Base-by-base conservation (phyloP, 2,888 invertebrate genomes). In the Trachelus troglodyta region DNA sequence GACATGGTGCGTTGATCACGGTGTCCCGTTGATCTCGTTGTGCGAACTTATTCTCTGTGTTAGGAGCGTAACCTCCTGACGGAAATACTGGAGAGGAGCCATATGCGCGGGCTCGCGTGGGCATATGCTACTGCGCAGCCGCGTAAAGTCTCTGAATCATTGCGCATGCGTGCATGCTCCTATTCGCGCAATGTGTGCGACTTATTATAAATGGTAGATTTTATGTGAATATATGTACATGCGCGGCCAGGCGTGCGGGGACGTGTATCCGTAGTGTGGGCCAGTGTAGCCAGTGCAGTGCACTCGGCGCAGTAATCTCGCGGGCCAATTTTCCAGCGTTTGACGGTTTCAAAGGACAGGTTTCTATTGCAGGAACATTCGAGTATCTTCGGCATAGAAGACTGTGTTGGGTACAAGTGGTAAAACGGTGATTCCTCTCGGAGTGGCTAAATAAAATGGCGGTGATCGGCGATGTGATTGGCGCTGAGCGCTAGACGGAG, bases 401-500 rank as follows among this genome's bases (percentile, higher is more conserved):
- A 23, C 23, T 23, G 23, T 56, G 23, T 56, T 23, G 23, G 23
- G 23, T 56, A 56, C 56, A 56, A 56, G 77, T 80, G 82, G 82
- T 34, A 31, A 73, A 30, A 81, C 80, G 80, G 81, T 81, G 80
- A 82, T 81, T 76, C 75, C 78, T 81, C 77, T 73, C 79, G 77
- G 79, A 81, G 83, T 78, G 86, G 79, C 81, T 83, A 23, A 34
- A 69, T 69, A 91, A 91, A 90, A 91, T 91, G 90, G 91, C 91
- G 91, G 85, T 88, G 88, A 87, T 89, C 87, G 86, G 86, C 85
- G 85, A 87, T 86, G 83, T 82, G 87, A 87, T 85, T 86, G 85
- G 87, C 85, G 85, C 86, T 86, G 85, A 85, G 81, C 83, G 85
- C 80, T 85, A 84, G 86, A 84, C 80, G 81, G 83, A 85, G 82